Conservation (phyloP, 1,140 invertebrate genomes). For the Oryctes rhinoceros region DNA sequence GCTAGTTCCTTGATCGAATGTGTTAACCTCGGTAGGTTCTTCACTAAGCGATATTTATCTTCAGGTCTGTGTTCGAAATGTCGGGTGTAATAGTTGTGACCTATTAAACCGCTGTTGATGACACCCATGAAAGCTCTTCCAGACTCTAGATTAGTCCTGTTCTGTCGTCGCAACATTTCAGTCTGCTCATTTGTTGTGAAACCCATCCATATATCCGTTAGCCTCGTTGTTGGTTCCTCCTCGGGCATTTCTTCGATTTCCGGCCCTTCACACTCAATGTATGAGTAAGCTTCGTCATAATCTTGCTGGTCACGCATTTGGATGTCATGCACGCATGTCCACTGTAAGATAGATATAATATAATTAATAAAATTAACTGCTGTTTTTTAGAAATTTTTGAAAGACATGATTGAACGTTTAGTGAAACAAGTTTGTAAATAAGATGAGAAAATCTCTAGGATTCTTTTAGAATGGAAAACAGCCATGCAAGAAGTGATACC, state of each 20-base stretch:
- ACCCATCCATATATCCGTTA: slow-evolving; percentile 57
- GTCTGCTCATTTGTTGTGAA: slow-evolving; percentile 52
- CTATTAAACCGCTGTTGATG: slow-evolving; percentile 55
- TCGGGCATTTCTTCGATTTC: slow-evolving; percentile 51
- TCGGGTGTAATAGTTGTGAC: slow-evolving; percentile 47
- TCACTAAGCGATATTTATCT: slow-evolving; percentile 54
- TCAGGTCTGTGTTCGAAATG: slow-evolving; percentile 53
- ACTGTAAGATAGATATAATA: slow-evolving; percentile 63
- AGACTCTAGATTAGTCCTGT: not conserved
- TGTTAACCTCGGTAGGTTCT: slow-evolving; percentile 80
- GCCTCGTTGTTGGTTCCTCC: slow-evolving; percentile 47
- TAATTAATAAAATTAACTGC: no score
- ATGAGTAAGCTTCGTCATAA: slow-evolving; percentile 57
- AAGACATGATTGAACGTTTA: no score
- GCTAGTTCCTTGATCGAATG: slow-evolving; percentile 89
- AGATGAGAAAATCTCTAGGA: no score
- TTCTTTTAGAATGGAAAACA: no score
- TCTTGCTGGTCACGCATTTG: slow-evolving; percentile 71
- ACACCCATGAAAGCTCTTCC: slow-evolving; percentile 47
- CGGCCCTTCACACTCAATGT: slow-evolving; percentile 56
- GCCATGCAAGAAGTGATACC: no score
- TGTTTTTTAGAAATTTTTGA: no score
- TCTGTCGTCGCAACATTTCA: slow-evolving; percentile 20
- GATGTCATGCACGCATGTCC: slow-evolving; percentile 94
- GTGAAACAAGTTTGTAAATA: no score